Base-by-base conservation (phyloP, 2,888 invertebrate genomes). In the Pollenia amentaria region DNA sequence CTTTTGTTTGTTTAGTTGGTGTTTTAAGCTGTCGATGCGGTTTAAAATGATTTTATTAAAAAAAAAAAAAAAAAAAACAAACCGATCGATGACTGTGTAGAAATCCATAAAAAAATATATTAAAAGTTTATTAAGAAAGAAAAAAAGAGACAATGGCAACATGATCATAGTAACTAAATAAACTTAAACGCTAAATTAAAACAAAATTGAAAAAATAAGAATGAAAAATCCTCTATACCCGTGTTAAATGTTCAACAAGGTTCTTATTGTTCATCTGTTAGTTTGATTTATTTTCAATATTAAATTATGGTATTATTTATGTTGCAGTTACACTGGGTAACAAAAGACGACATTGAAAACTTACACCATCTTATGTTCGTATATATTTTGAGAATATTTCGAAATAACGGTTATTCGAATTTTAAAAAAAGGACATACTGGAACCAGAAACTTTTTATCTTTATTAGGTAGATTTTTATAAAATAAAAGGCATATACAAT, bases 221-320 rank as follows among this genome's bases (percentile, higher is more conserved):
- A 40, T 44, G 70, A 60, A 79, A 42, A 38, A 38, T 18, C 11
- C 48, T 38, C 60, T 21, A 29, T 75, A 40, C 67, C 76, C 85
- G 82, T 80, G 79, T 83, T 87, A 65, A 87, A 87, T 87, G 78
- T 51, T 69, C 64, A 82, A 78, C 87, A 85, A 87, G 85, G 85
- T 87, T 85, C 76, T 85, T 83, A 67, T 85, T 87, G 78, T 85
- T 79, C 78, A 79, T 81, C 69, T 51, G 60, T 69, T 82, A 29
- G 53, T 62, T 60, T 73, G 67, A 84, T 79, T 73, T 78, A 73
- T 84, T 44, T 69, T 70, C 60, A 69, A 40, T 69, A 70, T 44
- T 44, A 16, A 67, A 60, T 57, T 48, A 16, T 48, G 4, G 14
- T n/a, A 55, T 53, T 51, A 62, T 79, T 77, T 60, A 18, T 70